Evolutionary conservation across 53 echinoderm and acorn worm genomes (phyloP), one percentile per base, ranked within the genome.

Genomic region (Mesocentrotus franciscanus): DNA sequence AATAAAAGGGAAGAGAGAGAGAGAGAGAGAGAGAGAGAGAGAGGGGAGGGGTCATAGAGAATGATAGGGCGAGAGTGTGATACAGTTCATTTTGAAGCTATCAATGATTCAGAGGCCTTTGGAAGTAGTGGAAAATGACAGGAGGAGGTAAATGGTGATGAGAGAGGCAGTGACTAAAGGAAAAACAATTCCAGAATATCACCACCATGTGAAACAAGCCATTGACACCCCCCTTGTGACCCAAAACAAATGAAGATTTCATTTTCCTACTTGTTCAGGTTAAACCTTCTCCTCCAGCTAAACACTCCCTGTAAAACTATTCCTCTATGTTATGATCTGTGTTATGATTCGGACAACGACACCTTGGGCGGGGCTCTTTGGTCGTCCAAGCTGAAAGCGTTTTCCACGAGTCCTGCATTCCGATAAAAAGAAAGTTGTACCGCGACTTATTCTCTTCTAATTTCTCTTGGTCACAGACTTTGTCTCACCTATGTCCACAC

Each of bases 401-500:
- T 87, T 16, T 87, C 22, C 87, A 58, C 81, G 26, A 16, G 35
- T 17, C 81, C 36, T 81, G 81, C 39, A 81, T 81, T 87, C 87
- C 87, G 85, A 85, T 85, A 59, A 29, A 59, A 58, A 87, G 87
- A 58, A 87, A 87, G n/a, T 56, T 87, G 27, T 57, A 33, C 27
- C 57, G 2, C 7, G 0, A 42, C 20, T 33, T 61, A 90, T 84
- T 66, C 17, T 36, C 68, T 66, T 26, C 29, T 91, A 62, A 91
- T 66, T 34, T 34, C 66, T 36, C 64, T 66, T 64, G 35, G 68
- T 68, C 91, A 91, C 20, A 68, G 91, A 36, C 2, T 68, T 62
- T 3, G 58, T 87, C 87, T 87, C 87, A 87, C 27, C 87, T 58
- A 58, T 57, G 87, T 66, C 91, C 91, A 91, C 91, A 91, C 91